Evolutionary conservation across 2,797 vertebrate genomes (phyloP), one percentile per base, ranked within the genome.

Genomic region (Micrastur ruficollis): DNA sequence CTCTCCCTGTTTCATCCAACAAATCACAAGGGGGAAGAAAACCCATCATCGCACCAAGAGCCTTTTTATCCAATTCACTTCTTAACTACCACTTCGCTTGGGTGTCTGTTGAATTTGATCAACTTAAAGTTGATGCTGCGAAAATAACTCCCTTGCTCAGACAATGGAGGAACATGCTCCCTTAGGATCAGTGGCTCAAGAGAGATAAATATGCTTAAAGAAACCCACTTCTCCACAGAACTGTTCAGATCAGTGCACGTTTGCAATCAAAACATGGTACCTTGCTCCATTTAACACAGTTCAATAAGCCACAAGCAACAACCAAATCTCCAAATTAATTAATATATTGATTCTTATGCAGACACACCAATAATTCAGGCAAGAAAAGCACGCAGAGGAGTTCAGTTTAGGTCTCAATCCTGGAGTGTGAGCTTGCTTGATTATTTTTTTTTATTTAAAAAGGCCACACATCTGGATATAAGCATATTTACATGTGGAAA

Each of bases 91-190:
- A 3, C 67, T 74, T 79, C 7, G 1, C 58, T 42, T 50, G 40
- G 1, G 8, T 27, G 46, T 56, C 56, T 9, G 8, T 1, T 31
- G 53, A 14, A 74, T 46, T 58, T n/a, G 15, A 52, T 31, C 4
- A 12, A 36, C 13, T 38, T 32, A 4, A 49, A 42, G n/a, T 4
- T 52, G 46, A 71, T 0, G 0, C 25, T 2, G 5, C 12, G n/a
- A 31, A 52, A 65, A 86, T 25, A 52, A 52, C 5, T 1, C 38
- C 34, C 22, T 22, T 26, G 49, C 19, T 50, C 55, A 19, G 23
- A 56, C 25, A 72, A 29, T 14, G n/a, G 55, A 81, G 34, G 65
- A 91, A 72, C 18, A 32, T 2, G 25, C 13, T 55, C 9, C 26
- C 3, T 0, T 23, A 40, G 42, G 42, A 61, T 14, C 8, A 34